phyloP scores from a whole-genome alignment of 2,888 invertebrate species.

The Amiota mariae region DNA sequence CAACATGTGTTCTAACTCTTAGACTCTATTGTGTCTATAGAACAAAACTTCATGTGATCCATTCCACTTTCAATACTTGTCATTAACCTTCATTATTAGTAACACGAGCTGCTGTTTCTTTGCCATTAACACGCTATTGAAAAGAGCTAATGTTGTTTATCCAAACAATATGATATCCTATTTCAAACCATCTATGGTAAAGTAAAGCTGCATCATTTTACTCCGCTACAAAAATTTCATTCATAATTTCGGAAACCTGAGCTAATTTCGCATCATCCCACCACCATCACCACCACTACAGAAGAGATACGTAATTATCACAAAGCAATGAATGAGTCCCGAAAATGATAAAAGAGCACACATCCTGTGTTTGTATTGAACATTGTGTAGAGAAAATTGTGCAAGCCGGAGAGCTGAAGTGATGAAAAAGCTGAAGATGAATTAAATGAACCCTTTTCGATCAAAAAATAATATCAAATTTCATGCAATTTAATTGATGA shows the following conservation, averaged over 20 bases:
- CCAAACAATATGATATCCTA: slow-evolving; percentile 17
- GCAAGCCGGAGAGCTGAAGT: slow-evolving; percentile 32
- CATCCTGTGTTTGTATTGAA: slow-evolving; percentile 46
- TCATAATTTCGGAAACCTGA: slow-evolving; percentile 60
- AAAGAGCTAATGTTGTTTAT: slow-evolving; percentile 17
- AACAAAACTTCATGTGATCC: too few relatives aligned
- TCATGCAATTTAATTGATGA: slow-evolving; percentile 66
- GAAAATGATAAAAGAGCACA: slow-evolving; percentile 38
- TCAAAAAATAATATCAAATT: slow-evolving; percentile 64
- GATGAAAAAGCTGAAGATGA: slow-evolving; percentile 27
- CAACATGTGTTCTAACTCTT: too few relatives aligned
- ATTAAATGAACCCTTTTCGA: slow-evolving; percentile 25
- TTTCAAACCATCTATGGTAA: not conserved
- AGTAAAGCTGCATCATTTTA: too few relatives aligned
- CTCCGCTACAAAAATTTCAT: not conserved
- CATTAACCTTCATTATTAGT: not conserved
- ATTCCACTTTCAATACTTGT: too few relatives aligned
- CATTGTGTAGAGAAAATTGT: slow-evolving; percentile 5
- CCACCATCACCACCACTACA: slow-evolving; percentile 36
- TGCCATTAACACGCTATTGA: not conserved
- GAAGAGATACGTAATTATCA: not conserved
- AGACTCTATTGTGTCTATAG: too few relatives aligned
- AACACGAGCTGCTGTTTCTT: slow-evolving; percentile 9
- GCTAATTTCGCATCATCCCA: slow-evolving; percentile 56
- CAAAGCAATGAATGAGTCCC: too few relatives aligned